A percentile compares a stretch with the other conserved stretches of the same genome.
Evolutionary conservation across 2,797 vertebrate genomes (phyloP).

Genomic region (Falco concolor): DNA sequence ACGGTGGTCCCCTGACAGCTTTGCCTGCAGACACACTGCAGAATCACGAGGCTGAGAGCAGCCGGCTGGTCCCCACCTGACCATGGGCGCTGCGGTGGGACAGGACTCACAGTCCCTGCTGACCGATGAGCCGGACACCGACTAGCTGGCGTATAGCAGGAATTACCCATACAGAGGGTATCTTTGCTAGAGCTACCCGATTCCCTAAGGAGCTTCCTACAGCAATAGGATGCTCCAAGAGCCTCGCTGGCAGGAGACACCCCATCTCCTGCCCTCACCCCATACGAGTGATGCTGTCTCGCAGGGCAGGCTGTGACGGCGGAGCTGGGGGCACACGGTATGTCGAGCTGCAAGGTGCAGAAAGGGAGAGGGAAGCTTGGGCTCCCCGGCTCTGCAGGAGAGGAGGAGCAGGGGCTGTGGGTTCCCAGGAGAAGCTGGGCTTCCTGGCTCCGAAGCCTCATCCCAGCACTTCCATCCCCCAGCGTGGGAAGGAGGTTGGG

Average conservation of each 20-base stretch:
- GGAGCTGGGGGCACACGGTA: rapidly evolving
- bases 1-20: background rate
- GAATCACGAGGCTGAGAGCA: background rate
- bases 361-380: background rate
- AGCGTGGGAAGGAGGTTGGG: rapidly evolving
- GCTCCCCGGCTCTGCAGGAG: background rate
- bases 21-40: background rate
- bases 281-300: rapidly evolving
- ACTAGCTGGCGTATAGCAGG: background rate
- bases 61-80: background rate
- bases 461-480: rapidly evolving
- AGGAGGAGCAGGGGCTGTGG: background rate
- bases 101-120: background rate
- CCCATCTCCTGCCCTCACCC: background rate
- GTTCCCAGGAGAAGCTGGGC: background rate
- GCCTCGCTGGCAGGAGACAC: background rate
- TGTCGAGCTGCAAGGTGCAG: rapidly evolving
- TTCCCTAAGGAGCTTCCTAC: background rate
- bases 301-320: background rate
- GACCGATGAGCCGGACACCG: background rate
- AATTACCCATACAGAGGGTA: background rate
- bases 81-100: rapidly evolving
- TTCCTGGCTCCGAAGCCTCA: background rate
- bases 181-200: background rate
- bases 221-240: rapidly evolving